Evolutionary conservation across 2,113 vertebrate species (phyloP).

Genomic region (Muntiacus muntjak): DNA sequence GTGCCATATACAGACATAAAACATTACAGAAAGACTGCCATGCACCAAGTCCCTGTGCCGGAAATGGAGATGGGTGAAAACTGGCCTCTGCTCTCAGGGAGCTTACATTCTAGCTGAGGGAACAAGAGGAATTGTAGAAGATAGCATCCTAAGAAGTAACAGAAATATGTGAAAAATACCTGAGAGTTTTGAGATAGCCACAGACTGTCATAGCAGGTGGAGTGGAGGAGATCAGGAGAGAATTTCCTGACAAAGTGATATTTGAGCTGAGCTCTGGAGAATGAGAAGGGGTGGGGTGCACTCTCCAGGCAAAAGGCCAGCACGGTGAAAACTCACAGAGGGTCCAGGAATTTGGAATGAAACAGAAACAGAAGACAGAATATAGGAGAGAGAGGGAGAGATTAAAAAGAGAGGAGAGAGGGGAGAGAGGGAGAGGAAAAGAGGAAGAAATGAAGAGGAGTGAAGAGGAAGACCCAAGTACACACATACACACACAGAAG

Average conservation of each 20-base stretch:
- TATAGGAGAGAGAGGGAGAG: not conserved
- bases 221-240: not conserved
- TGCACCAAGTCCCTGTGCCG: not conserved
- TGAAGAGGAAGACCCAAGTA: not conserved
- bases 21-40: not conserved
- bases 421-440: not conserved
- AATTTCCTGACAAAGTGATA: not conserved
- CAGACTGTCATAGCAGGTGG: not conserved
- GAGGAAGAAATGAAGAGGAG: not conserved
- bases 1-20: not conserved
- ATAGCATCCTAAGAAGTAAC: not conserved
- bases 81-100: not conserved
- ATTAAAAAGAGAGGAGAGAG: not conserved
- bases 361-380: not conserved
- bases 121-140: not conserved
- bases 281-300: not conserved
- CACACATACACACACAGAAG: not conserved
- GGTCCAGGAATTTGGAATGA: not conserved
- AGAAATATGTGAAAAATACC: not conserved
- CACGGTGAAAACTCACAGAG: not conserved
- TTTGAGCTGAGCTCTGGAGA: not conserved
- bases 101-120: not conserved
- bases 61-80: not conserved
- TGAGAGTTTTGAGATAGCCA: not conserved
- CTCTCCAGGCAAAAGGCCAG: not conserved